Evolutionary conservation across 2,888 invertebrate species (phyloP), one percentile per base, ranked within the genome.

Genomic region (Chloromyia formosa): DNA sequence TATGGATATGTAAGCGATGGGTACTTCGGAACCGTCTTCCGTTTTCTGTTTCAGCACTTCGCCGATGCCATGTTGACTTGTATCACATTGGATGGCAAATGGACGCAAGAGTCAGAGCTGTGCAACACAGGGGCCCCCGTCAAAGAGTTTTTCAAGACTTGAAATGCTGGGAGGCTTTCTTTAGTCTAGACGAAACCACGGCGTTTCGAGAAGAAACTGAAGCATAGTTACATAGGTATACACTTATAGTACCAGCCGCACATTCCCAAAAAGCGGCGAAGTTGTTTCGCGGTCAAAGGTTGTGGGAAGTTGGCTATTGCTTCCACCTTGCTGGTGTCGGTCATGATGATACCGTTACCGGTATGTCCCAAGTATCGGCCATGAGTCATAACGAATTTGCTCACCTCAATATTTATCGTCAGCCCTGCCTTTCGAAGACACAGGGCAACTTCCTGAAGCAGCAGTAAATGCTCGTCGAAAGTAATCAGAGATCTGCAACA

Each of bases 51-150:
- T 14, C 14, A 72, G 23, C 16, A 72, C 60, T 1, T n/a, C 72
- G 1, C 72, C 72, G 4, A 75, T 71, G 16, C 77, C 75, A 16
- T 40, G 14, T n/a, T 73, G 66, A 18, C 72, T 72, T 2, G 60
- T 23, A 23, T 72, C 27, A 40, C 60, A 60, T 72, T 2, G 60
- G 22, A 23, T 72, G 14, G 40, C 60, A 60, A 16, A 58, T 40
- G 1, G 56, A 10, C 1, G 49, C 14, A 10, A 35, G 56, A 60
- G 12, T 72, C 42, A 9, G 22, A 18, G 27, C 54, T 72, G 45
- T 61, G 58, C 18, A 72, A 5, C 3, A 72, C 60, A 4, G 60
- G 72, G 14, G 42, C 35, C 9, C 45, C 12, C 0, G 49, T 23
- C 12, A 72, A 23, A 20, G 5, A 1, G 0, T 20, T 58, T 56